These are phyloP conservation scores for Perca schrenkii DNA, from an alignment of 2,113 vertebrate genomes.

Conservation along the genomic window DNA sequence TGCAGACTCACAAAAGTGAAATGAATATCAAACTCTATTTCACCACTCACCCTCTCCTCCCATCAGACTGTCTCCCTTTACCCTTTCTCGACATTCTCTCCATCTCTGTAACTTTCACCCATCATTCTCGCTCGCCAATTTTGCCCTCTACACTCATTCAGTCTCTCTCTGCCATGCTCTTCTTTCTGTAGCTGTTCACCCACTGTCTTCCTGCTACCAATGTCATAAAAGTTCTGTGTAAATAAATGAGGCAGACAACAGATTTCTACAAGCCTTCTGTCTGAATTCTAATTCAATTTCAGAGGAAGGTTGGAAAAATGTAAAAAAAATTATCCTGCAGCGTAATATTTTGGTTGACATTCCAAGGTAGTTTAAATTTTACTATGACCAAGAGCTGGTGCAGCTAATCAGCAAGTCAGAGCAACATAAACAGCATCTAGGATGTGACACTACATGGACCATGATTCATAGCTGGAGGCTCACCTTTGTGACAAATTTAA, in stretches of 20 bases:
- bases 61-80: conserved; percentile 56
- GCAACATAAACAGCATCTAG: conserved; percentile 35
- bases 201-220: conserved; percentile 32
- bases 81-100: conserved; percentile 66
- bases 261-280: neutral
- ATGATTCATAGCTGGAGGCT: conserved; percentile 57
- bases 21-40: conserved; percentile 74
- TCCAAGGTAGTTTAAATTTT: conserved; percentile 26
- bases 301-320: conserved; percentile 29
- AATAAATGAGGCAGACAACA: conserved; percentile 15
- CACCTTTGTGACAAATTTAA: conserved; percentile 42
- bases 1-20: conserved; percentile 63
- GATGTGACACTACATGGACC: conserved; percentile 53
- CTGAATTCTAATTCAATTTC: conserved; percentile 40
- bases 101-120: conserved; percentile 53
- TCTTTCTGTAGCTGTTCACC: conserved; percentile 44
- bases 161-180: conserved; percentile 20
- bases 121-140: conserved; percentile 51
- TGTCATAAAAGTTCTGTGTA: conserved; percentile 40
- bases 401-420: conserved; percentile 32
- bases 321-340: conserved; percentile 27
- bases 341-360: conserved; percentile 4
- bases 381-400: conserved; percentile 16
- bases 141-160: conserved; percentile 61
- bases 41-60: conserved; percentile 62